Evolutionary conservation across 2,113 vertebrate species (phyloP).

Genomic region (Cyanistes caeruleus): DNA sequence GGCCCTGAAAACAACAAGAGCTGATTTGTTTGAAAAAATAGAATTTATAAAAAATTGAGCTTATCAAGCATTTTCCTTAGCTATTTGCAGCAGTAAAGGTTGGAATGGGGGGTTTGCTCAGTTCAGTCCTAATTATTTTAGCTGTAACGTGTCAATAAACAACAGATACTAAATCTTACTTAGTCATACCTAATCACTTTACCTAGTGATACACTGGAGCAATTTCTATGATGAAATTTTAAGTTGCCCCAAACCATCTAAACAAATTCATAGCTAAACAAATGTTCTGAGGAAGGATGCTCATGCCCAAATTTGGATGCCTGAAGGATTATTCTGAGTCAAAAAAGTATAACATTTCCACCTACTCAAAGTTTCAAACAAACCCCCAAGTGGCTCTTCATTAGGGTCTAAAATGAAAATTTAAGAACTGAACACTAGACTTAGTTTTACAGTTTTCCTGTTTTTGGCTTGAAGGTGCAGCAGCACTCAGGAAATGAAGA

Average conservation of each 20-base stretch:
- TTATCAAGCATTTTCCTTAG: background rate
- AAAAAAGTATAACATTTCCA: background rate
- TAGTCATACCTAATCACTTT: background rate
- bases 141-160: background rate
- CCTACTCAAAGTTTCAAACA: background rate
- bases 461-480: background rate
- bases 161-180: background rate
- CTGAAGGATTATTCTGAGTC: background rate
- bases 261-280: background rate
- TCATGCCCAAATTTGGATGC: background rate
- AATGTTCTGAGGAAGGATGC: background rate
- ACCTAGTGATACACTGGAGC: background rate
- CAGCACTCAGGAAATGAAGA: constrained; percentile 48
- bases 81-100: background rate
- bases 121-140: background rate
- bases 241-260: background rate
- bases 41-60: background rate
- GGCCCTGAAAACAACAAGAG: background rate
- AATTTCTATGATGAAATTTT: background rate
- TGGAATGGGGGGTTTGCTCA: accelerated
- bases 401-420: background rate
- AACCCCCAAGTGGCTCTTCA: accelerated
- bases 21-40: background rate
- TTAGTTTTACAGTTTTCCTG: background rate
- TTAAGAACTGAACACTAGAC: background rate